Base-by-base conservation (phyloP, 2,797 vertebrate genomes). In the Peromyscus aztecus region DNA sequence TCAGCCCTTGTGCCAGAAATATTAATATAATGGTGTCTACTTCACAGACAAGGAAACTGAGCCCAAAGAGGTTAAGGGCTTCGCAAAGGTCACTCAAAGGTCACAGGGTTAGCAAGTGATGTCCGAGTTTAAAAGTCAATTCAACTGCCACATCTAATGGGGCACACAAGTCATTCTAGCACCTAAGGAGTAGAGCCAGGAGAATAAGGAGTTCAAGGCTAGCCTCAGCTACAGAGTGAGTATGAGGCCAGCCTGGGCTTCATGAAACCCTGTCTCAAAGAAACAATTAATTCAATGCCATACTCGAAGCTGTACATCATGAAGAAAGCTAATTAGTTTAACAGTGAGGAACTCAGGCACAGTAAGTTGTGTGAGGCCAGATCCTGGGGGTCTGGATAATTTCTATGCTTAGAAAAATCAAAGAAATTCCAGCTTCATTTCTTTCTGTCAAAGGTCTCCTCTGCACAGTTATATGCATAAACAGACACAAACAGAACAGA, bases 391-490 rank as follows among this genome's bases (percentile, higher is more conserved):
- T 29, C 69, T 90, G 94, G 37, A 87, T 86, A 83, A 95, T 90
- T 95, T 96, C 59, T 65, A 43, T 67, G 80, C 91, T 94, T 88
- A 90, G 49, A 91, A 27, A 27, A 83, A 43, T 71, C 27, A 93
- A 90, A 80, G 23, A 95, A 88, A 92, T 52, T 61, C 85, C 0
- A 91, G 27, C 29, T 80, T 91, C 23, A 59, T 24, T 11, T 77
- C 85, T 88, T 78, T 93, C 71, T 94, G 94, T 71, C 93, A 93
- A 85, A 40, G 69, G 49, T n/a, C 92, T 91, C 83, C 65, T 94
- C 76, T 95, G 88, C 40, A 92, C 11, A 73, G 19, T 77, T 92
- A 81, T 2, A 34, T 93, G 55, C 24, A 88, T 34, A 97, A 46
- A 85, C 37, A 96, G 73, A 90, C 2, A 96, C 14, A 95, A 93